These are phyloP conservation scores for Drosophila dives DNA, from an alignment of 2,888 invertebrate species.

Conservation along the genomic window DNA sequence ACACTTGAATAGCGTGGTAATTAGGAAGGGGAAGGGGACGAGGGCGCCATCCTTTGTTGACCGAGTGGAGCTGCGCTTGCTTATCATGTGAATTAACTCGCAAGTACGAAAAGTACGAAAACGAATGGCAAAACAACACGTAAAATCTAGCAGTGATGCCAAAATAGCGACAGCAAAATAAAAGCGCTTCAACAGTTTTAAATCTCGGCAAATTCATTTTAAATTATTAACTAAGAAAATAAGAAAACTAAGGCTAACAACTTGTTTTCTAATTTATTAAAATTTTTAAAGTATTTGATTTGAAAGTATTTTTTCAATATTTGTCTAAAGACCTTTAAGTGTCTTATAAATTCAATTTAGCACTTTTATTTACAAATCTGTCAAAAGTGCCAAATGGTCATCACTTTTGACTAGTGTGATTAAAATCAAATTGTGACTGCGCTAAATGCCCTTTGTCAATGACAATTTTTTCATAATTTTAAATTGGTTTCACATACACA, in stretches of 20 bases:
- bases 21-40: neutral
- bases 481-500: neutral
- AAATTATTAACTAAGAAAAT: neutral
- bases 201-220: neutral
- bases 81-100: neutral
- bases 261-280: neutral
- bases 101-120: neutral
- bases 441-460: conserved; percentile 1
- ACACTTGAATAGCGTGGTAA: neutral
- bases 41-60: neutral
- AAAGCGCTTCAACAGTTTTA: too few relatives aligned
- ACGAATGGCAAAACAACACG: conserved; percentile 2
- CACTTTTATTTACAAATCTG: neutral
- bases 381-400: neutral
- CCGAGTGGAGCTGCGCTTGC: conserved; percentile 1
- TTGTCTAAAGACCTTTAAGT: neutral
- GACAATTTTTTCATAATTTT: conserved; percentile 10
- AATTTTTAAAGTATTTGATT: neutral
- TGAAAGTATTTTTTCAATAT: neutral
- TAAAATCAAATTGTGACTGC: neutral
- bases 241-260: neutral
- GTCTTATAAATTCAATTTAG: neutral
- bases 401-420: neutral
- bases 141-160: neutral
- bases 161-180: neutral